A percentile compares a stretch with the other conserved stretches of the same genome.
phyloP scores from a whole-genome alignment of 2,888 invertebrate genomes.

The Ophion obscuratus region DNA sequence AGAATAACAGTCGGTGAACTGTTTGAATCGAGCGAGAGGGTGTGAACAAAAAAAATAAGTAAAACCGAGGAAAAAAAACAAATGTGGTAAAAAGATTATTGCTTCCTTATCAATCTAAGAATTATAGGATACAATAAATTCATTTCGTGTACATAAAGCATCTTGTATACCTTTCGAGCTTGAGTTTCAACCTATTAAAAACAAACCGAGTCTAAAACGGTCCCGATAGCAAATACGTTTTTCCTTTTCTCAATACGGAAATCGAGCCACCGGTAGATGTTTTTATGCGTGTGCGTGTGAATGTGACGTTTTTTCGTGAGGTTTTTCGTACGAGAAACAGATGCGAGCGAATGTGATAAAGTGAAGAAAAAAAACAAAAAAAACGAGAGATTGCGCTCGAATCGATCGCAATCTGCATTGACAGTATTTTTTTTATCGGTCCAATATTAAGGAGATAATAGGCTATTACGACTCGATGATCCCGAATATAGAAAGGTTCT shows the following conservation, averaged over 20 bases:
- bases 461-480: constrained; percentile 49
- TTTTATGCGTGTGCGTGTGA: constrained; percentile 35
- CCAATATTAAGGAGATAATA: constrained; percentile 44
- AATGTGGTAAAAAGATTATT: constrained; percentile 79
- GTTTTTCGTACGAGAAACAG: constrained; percentile 28
- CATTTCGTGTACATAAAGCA: constrained; percentile 76
- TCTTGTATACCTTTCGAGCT: constrained; percentile 76
- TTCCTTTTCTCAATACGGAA: constrained; percentile 26
- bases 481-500: constrained; percentile 21
- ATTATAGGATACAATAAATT: constrained; percentile 74
- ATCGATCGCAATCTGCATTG: constrained; percentile 39
- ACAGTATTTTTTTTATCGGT: constrained; percentile 65
- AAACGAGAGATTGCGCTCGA: constrained; percentile 49
- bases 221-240: constrained; percentile 54
- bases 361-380: background rate
- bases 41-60: constrained; percentile 61
- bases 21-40: constrained; percentile 72
- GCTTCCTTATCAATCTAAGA: constrained; percentile 80
- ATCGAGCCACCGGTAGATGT: constrained; percentile 5
- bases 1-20: constrained; percentile 71
- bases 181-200: constrained; percentile 54
- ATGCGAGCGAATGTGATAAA: constrained; percentile 32
- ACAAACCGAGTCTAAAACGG: constrained; percentile 32
- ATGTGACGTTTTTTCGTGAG: constrained; percentile 37
- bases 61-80: background rate